phyloP scores from a whole-genome alignment of 1,140 invertebrate genomes.

The Caenorhabditis latens region DNA sequence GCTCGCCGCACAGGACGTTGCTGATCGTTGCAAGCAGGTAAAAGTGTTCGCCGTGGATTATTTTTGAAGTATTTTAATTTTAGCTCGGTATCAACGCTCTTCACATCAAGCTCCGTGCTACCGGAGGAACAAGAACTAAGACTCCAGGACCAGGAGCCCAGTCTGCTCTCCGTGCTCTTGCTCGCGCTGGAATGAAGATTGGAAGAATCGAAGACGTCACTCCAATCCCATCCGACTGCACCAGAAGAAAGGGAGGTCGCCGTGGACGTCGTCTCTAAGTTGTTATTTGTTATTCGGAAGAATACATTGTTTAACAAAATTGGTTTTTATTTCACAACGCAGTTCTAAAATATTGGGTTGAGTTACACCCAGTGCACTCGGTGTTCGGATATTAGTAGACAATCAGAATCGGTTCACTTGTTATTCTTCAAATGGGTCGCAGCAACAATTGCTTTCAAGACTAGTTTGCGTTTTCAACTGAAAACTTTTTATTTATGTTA shows the following conservation, averaged over 20 bases:
- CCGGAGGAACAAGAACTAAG: conserved; percentile 94
- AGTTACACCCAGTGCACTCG: no score
- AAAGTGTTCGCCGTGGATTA: not conserved
- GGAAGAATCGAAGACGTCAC: conserved; percentile 98
- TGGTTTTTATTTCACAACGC: not conserved
- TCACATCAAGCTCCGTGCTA: conserved; percentile 97
- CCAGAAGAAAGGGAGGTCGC: conserved; percentile 98
- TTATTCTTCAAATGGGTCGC: no score
- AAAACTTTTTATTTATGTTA: no score
- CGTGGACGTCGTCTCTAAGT: conserved; percentile 96
- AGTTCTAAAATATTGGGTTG: no score
- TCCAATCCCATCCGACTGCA: conserved; percentile 97
- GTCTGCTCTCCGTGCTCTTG: conserved; percentile 94
- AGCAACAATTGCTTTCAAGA: no score
- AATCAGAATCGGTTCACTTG: no score
- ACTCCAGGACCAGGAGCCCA: conserved; percentile 98
- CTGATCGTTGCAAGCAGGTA: conserved; percentile 93
- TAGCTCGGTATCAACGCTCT: conserved; percentile 92
- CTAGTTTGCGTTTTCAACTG: no score
- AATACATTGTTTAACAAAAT: conserved; percentile 34
- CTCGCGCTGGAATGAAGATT: conserved; percentile 98
- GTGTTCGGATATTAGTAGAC: no score
- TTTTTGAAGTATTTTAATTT: conserved; percentile 58
- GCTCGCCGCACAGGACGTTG: conserved; percentile 99
- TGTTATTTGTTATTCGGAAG: conserved; percentile 54